Evolutionary conservation across 2,797 vertebrate species (phyloP), one percentile per base, ranked within the genome.

Genomic region (Heteromormyrus szaboi): DNA sequence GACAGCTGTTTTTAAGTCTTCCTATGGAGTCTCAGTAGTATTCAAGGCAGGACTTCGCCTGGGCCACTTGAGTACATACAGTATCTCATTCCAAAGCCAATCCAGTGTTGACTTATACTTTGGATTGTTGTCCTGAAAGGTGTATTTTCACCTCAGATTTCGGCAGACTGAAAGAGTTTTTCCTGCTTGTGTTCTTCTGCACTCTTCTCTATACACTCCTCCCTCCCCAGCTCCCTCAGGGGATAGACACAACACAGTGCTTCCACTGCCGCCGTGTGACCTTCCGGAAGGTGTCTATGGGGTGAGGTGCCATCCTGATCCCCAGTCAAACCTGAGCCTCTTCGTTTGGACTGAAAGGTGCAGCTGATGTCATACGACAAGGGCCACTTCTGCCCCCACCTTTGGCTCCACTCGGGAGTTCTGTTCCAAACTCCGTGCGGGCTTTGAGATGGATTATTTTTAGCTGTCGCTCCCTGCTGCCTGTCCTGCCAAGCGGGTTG

Each of bases 1-100:
- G 76, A 81, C 76, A 81, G 76, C 76, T 81, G 76, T 81, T 81
- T 81, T 81, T 81, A 81, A 81, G 76, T 81, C 76, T 81, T 81
- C 19, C 76, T 46, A 5, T 7, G 4, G 76, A 46, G 33, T 81
- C 76, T 81, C 76, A 81, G 76, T 81, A 41, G 76, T n/a, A 81
- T 81, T 81, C 76, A 6, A 81, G 76, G 37, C 76, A 81, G 76
- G 76, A 81, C 76, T 81, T 44, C n/a, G 37, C 33, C 76, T 81
- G 76, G 76, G 76, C 76, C 76, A 81, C 76, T 44, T 81, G 76
- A 81, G 76, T 41, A 81, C 41, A 19, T 46, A 81, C 76, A 81
- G 76, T 81, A 41, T 81, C 37, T 81, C 41, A 44, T 46, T 81
- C 37, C 14, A 81, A 81, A 81, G 37, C 19, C 76, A 81, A 81